Base-by-base conservation (phyloP, 2,888 invertebrate genomes). In the Notocelia uddmanniana region DNA sequence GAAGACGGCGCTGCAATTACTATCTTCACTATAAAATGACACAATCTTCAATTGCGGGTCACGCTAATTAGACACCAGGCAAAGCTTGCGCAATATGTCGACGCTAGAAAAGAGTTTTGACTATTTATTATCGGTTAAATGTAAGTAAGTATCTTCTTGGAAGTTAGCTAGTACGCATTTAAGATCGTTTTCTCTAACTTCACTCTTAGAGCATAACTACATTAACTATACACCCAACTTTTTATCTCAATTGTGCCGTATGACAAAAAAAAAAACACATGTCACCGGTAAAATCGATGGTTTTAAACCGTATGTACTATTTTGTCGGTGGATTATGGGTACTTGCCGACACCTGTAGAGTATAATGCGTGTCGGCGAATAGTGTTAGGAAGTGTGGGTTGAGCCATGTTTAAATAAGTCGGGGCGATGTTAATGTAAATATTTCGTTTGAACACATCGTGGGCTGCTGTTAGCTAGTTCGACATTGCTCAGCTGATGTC, bases 351-450 rank as follows among this genome's bases (percentile, higher is more conserved):
- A n/a, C 21, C 8, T 41, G 58, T 34, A 41, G 15, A 6, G 11
- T 15, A 41, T 60, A 41, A n/a, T n/a, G n/a, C 37, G 13, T 26
- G 10, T 18, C 45, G 45, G n/a, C n/a, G 18, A 54, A 37, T 37
- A 37, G 26, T 15, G 45, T 3, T 5, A 54, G 41, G 55, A 58
- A 70, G 83, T 77, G 89, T 89, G 85, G 89, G 89, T 71, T 55
- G 83, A 57, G 74, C 71, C 76, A 70, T 69, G 75, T 83, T 82
- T 81, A 83, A 86, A 88, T 84, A 82, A 79, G 84, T 81, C 73
- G 78, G 74, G 69, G 71, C 73, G 62, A 78, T 79, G 80, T 83
- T 84, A 82, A 82, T 74, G 83, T 79, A 77, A 78, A 78, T 83
- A 80, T 79, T 81, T 75, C 79, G 83, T 83, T 80, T 79, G 73